Evolutionary conservation across 2,888 invertebrate species (phyloP).

Genomic region (Galeruca laticollis): DNA sequence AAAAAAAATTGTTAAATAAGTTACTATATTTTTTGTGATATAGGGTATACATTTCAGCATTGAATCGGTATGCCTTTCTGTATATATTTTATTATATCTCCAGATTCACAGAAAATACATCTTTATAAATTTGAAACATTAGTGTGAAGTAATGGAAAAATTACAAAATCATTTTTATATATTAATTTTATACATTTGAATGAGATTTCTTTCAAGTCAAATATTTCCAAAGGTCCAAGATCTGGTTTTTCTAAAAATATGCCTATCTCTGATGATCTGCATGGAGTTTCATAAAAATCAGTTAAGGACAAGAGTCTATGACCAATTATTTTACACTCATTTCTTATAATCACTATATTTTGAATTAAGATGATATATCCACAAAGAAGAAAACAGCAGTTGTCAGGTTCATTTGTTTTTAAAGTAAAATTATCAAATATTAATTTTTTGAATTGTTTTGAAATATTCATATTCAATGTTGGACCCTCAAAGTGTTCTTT

Average conservation of each 20-base stretch:
- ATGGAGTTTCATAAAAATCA: conserved; percentile 26
- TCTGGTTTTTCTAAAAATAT: conserved; percentile 29
- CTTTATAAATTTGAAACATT: too few species aligned
- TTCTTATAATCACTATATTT: conserved; percentile 20
- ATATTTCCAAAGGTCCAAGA: conserved; percentile 29
- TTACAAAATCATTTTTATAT: conserved; percentile 18
- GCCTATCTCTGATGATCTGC: conserved; percentile 26
- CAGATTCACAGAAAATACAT: too few species aligned
- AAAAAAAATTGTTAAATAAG: too few species aligned
- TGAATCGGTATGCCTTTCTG: too few species aligned
- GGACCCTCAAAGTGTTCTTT: conserved; percentile 31
- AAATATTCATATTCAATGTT: conserved; percentile 19
- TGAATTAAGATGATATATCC: conserved; percentile 24
- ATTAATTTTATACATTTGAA: conserved; percentile 31
- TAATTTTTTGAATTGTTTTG: too few species aligned
- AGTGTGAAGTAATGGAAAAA: conserved; percentile 27
- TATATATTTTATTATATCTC: too few species aligned
- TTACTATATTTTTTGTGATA: too few species aligned
- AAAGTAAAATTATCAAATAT: conserved; percentile 23
- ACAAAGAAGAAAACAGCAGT: conserved; percentile 27
- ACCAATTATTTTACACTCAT: conserved; percentile 27
- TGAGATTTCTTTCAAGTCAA: conserved; percentile 25
- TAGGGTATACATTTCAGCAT: too few species aligned
- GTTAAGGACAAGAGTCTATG: conserved; percentile 20
- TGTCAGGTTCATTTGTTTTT: conserved; percentile 30